These are phyloP conservation scores for Mola mola DNA, from an alignment of 2,113 vertebrate species.

Conservation along the genomic window DNA sequence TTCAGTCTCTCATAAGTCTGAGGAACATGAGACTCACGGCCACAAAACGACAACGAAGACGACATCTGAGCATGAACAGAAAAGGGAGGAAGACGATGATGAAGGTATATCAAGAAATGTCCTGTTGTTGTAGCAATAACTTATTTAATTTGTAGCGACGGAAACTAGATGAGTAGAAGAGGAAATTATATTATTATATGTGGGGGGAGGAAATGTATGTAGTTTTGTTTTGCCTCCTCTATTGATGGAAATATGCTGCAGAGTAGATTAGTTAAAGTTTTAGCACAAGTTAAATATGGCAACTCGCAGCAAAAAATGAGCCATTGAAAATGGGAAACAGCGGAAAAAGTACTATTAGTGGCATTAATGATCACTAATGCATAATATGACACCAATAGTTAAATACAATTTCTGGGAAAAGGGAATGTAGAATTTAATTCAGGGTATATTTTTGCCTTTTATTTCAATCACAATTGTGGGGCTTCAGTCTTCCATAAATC, in stretches of 20 bases:
- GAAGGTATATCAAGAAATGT: not conserved
- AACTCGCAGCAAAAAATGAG: not conserved
- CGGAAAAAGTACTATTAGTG: not conserved
- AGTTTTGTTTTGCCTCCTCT: no score
- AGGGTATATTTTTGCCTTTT: not conserved
- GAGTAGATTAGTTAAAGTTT: not conserved
- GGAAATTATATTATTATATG: no score
- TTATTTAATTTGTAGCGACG: no score
- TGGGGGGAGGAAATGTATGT: no score
- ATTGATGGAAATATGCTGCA: not conserved
- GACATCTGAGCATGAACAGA: not conserved
- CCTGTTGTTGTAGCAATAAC: no score
- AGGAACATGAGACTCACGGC: not conserved
- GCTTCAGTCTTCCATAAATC: constrained; percentile 6
- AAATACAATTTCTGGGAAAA: no score
- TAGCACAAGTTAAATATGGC: not conserved
- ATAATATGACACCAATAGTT: no score
- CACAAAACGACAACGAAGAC: not conserved
- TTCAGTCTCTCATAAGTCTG: constrained; percentile 4
- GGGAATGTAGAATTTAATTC: not conserved
- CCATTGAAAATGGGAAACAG: not conserved
- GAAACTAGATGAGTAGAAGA: no score
- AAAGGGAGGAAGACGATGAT: not conserved
- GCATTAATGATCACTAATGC: no score
- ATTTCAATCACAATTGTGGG: not conserved